These are phyloP conservation scores for Triplophysa yarkandensis DNA, from an alignment of 2,797 vertebrate genomes.

Conservation along the genomic window DNA sequence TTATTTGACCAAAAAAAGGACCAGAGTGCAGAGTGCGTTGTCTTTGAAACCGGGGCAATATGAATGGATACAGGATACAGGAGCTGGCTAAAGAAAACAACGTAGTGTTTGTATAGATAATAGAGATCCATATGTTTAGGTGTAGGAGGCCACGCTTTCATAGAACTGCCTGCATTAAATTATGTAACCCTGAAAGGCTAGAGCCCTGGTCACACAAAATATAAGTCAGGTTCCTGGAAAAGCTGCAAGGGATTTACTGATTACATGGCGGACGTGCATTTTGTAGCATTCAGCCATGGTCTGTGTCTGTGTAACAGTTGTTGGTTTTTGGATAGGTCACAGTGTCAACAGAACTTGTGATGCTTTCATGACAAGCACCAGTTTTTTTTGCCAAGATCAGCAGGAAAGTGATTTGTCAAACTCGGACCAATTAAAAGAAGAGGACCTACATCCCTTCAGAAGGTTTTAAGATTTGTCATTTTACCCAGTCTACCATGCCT, in stretches of 20 bases:
- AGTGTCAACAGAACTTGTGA: slow-evolving; percentile 28
- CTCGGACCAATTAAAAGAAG: neutral
- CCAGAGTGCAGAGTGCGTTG: too few relatives aligned
- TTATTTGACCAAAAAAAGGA: too few relatives aligned
- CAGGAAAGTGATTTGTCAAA: slow-evolving; percentile 6
- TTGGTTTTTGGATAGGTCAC: slow-evolving; percentile 19
- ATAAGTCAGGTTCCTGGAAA: slow-evolving; percentile 36
- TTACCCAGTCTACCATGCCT: neutral
- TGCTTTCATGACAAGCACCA: slow-evolving; percentile 9
- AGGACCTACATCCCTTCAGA: neutral
- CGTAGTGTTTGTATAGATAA: slow-evolving; percentile 12
- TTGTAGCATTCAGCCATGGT: slow-evolving; percentile 25
- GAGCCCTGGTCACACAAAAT: slow-evolving; percentile 3
- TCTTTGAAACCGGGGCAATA: neutral
- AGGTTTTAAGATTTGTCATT: neutral
- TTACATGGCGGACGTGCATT: slow-evolving; percentile 39
- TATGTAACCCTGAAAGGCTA: neutral
- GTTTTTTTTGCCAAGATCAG: slow-evolving; percentile 37
- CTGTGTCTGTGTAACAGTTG: slow-evolving; percentile 1
- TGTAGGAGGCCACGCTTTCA: neutral
- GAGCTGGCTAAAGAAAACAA: slow-evolving; percentile 1
- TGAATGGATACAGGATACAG: neutral
- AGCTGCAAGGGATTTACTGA: neutral
- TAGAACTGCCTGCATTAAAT: slow-evolving; percentile 3
- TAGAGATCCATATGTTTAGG: neutral